These are phyloP conservation scores for Coreoperca whiteheadi DNA, from an alignment of 2,113 vertebrate species.

Conservation along the genomic window DNA sequence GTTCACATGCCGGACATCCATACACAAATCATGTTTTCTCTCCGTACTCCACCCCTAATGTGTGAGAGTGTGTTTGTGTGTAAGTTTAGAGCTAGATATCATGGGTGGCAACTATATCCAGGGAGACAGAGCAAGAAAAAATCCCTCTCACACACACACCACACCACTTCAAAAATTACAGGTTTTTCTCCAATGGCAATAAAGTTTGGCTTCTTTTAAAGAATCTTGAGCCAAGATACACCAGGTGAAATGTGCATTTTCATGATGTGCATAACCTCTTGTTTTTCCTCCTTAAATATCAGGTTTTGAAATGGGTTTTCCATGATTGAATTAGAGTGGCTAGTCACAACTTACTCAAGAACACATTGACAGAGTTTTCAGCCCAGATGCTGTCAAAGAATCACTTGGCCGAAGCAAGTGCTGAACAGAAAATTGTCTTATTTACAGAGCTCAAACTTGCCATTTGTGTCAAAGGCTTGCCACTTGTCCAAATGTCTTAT, in stretches of 20 bases:
- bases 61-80: slow-evolving; percentile 62
- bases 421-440: slow-evolving; percentile 34
- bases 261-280: slow-evolving; percentile 77
- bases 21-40: slow-evolving; percentile 74
- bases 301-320: slow-evolving; percentile 69
- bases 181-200: slow-evolving; percentile 60
- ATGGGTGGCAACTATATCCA: slow-evolving; percentile 59
- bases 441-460: slow-evolving; percentile 1
- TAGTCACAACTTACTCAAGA: slow-evolving; percentile 61
- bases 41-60: slow-evolving; percentile 62
- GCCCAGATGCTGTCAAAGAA: slow-evolving; percentile 46
- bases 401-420: slow-evolving; percentile 9
- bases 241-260: slow-evolving; percentile 77
- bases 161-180: slow-evolving; percentile 64
- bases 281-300: slow-evolving; percentile 76
- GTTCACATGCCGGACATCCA: slow-evolving; percentile 65
- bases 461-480: slow-evolving; percentile 5
- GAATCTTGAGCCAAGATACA: slow-evolving; percentile 73
- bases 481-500: neutral
- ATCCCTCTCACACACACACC: slow-evolving; percentile 42
- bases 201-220: slow-evolving; percentile 63
- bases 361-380: slow-evolving; percentile 40
- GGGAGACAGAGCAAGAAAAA: slow-evolving; percentile 62
- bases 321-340: slow-evolving; percentile 75
- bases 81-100: slow-evolving; percentile 60